phyloP scores from a whole-genome alignment of 2,797 vertebrate species.

The Alectoris magna region DNA sequence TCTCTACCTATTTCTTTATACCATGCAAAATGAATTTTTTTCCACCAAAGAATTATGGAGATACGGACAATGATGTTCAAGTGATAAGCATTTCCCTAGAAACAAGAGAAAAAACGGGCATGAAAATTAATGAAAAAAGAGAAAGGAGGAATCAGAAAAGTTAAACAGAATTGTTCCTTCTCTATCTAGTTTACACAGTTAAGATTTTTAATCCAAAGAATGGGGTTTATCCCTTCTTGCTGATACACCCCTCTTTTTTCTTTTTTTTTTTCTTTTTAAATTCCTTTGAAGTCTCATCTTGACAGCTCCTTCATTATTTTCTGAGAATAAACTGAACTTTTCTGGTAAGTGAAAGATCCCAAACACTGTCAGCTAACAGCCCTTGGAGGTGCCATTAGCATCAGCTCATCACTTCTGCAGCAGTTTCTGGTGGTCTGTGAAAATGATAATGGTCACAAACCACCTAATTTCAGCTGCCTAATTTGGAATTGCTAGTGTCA shows the following conservation, averaged over 20 bases:
- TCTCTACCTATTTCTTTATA: background rate
- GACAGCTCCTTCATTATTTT: slow-evolving; percentile 11
- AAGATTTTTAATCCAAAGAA: background rate
- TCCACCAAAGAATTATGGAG: background rate
- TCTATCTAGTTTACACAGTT: background rate
- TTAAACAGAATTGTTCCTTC: background rate
- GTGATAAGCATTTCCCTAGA: background rate
- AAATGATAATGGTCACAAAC: background rate
- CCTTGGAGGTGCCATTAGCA: background rate
- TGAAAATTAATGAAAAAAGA: background rate
- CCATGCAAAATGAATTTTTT: background rate
- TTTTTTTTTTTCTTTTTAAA: background rate
- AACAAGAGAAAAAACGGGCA: background rate
- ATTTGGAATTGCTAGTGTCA: background rate
- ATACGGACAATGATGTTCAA: background rate
- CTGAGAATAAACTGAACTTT: slow-evolving; percentile 6
- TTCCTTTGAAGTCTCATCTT: background rate
- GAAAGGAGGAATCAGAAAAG: background rate
- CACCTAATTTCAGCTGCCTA: background rate
- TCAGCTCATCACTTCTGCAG: background rate
- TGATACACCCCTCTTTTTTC: background rate
- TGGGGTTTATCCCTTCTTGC: background rate
- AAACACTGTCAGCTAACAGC: background rate
- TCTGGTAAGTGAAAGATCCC: background rate
- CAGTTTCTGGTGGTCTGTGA: background rate